A percentile compares a stretch with the other conserved stretches of the same genome.
Evolutionary conservation across 2,113 vertebrate genomes (phyloP).

Genomic region (Tenrec ecaudatus): DNA sequence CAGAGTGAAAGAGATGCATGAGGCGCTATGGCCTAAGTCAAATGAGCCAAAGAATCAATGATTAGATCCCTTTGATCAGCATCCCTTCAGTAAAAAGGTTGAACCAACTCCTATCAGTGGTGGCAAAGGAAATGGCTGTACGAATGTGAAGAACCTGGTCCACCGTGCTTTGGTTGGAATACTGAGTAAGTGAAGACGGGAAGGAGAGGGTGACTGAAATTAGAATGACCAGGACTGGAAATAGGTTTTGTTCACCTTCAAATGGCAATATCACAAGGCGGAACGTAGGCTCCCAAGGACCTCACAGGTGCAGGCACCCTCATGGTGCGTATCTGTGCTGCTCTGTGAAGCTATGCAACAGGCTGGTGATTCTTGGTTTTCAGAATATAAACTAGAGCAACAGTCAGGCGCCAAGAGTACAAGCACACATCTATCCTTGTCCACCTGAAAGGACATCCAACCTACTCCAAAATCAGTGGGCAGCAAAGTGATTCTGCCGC

Average conservation of each 20-base stretch:
- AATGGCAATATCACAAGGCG: not conserved
- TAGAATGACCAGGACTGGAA: not conserved
- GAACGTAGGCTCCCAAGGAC: not conserved
- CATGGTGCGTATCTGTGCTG: not conserved
- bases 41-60: not conserved
- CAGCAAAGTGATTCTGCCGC: not conserved
- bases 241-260: not conserved
- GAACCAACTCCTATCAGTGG: not conserved
- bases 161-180: not conserved
- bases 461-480: constrained; percentile 9
- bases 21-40: constrained; percentile 14
- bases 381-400: not conserved
- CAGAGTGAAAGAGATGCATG: not conserved
- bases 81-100: not conserved
- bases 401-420: not conserved
- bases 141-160: not conserved
- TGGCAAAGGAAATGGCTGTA: not conserved
- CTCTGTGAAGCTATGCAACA: not conserved
- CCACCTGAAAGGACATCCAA: not conserved
- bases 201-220: not conserved
- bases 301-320: not conserved
- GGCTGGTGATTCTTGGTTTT: not conserved
- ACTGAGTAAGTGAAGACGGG: not conserved
- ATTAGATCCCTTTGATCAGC: not conserved
- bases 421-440: not conserved